Base-by-base conservation (phyloP, 1,140 invertebrate species). In the Sycobia sp. region DNA sequence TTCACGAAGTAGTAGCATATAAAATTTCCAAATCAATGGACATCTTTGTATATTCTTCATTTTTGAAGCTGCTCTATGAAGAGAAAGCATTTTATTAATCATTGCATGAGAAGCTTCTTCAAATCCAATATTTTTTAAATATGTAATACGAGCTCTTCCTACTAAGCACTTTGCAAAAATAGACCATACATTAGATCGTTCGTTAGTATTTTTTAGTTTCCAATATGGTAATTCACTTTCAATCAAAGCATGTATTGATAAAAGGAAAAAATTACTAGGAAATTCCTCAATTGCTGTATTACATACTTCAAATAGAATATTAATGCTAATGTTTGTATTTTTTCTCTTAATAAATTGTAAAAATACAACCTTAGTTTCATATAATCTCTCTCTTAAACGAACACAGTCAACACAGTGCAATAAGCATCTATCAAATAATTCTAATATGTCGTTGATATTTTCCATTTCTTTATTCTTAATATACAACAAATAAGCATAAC, bases 1-100 rank as follows among this genome's bases (percentile, higher is more conserved):
- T 47, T 82, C 80, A 39, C 72, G 63, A 10, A 82, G 61, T 57
- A 85, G 79, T 13, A 86, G 78, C 74, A 88, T 81, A 65, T 85
- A 84, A 13, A 88, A 69, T 66, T 84, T 78, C 86, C 86, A 87
- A 16, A 86, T 67, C 20, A 87, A 66, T 22, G 86, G 85, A 56
- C 86, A 86, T 55, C 76, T 66, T 66, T 76, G 81, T 11, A 78
- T 77, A 27, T 77, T 75, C 63, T 76, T 67, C 23, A 69, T 59
- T 20, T 55, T 76, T 4, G 74, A 69, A 32, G 80, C 65, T 36
- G 62, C 73, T 54, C 66, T 65, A 67, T 78, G 75, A 57, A 79
- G 74, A 22, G 76, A 72, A 27, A 81, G 55, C 20, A 77, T 68
- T 66, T 79, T 80, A 47, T 82, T 82, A 8, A 75, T 53, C 44